These are phyloP conservation scores for Ditylenchus weischeri DNA, from an alignment of 2,888 invertebrate species.

Conservation along the genomic window DNA sequence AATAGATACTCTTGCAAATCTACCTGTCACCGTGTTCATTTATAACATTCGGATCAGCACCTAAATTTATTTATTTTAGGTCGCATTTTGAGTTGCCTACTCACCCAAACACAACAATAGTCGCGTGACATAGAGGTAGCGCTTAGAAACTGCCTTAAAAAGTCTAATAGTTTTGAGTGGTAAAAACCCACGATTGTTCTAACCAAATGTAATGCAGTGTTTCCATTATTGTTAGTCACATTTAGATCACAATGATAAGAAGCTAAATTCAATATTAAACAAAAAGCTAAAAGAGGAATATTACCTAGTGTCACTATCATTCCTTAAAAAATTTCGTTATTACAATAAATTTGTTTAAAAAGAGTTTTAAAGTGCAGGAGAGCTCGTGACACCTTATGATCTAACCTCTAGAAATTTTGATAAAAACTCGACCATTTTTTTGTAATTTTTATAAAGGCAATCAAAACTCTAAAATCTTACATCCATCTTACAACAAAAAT, in stretches of 20 bases:
- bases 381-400: too few species aligned
- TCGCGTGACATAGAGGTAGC: constrained; percentile 58
- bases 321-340: constrained; percentile 16
- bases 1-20: constrained; percentile 61
- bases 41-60: constrained; percentile 60
- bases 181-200: neutral
- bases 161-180: neutral
- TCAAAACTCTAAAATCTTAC: too few species aligned
- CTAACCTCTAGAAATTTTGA: too few species aligned
- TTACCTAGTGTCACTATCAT: constrained; percentile 58
- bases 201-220: constrained; percentile 60
- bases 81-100: too few species aligned
- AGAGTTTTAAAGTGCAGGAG: too few species aligned
- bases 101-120: constrained; percentile 27
- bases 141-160: constrained; percentile 53
- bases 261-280: constrained; percentile 30
- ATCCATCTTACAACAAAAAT: too few species aligned
- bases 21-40: constrained; percentile 56
- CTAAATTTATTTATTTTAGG: constrained; percentile 53
- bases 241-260: constrained; percentile 62
- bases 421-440: too few species aligned
- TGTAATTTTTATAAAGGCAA: too few species aligned
- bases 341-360: too few species aligned
- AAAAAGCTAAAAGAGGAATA: too few species aligned
- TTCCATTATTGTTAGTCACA: constrained; percentile 57